Evolutionary conservation across 2,797 vertebrate species (phyloP), one percentile per base, ranked within the genome.

Genomic region (Spondyliosoma cantharus): DNA sequence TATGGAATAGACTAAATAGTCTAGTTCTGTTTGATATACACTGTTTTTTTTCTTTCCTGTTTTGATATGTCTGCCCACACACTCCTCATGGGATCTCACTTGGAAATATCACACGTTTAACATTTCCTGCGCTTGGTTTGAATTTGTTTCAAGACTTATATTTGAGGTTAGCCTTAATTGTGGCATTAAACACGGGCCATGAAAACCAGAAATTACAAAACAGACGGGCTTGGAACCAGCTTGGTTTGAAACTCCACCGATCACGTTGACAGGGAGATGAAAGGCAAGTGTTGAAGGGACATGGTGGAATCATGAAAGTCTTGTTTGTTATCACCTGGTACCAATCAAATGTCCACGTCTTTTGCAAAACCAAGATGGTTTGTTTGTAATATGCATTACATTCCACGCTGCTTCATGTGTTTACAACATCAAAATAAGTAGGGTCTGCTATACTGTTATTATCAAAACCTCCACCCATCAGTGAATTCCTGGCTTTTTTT

Each of bases 1-100:
- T 75, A 67, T 73, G 66, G 43, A 71, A 79, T 74, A 94, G 91
- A 90, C 93, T 90, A 93, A 94, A 93, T 88, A 93, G 64, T 82
- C 66, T 74, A 70, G 61, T 70, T 80, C 14, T 78, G 87, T 91
- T 89, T 88, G 76, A 89, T 71, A 89, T 73, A 82, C 71, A 61
- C 63, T 58, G 20, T 2, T 64, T 74, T 56, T 71, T 4, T 24
- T 81, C 32, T 46, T 82, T 82, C 69, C 75, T 84, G 62, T 80
- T 78, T 79, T 90, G 74, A 87, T 88, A 66, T 90, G 88, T 87
- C 86, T 88, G 82, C 61, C n/a, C 65, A 27, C 17, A 15, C 17
- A 64, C 3, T 74, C 16, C 57, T 58, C 3, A n/a, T 49, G 32
- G 2, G 20, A 27, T 72, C 43, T 62, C 42, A 3, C n/a, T 43